phyloP scores from a whole-genome alignment of 2,113 vertebrate species.

The Caranx ignobilis region DNA sequence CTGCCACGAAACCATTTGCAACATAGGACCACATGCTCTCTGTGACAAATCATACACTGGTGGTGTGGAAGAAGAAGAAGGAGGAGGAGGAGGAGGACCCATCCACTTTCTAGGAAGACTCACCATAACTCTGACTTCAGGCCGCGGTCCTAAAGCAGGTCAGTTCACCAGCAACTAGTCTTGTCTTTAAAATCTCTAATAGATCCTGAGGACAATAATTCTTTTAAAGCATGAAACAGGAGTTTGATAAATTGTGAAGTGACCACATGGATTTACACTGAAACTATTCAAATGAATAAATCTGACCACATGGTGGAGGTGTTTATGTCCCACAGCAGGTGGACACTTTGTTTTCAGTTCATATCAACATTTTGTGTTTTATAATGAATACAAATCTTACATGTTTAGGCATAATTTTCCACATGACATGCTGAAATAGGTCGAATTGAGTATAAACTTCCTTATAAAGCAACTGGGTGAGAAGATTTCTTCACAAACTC shows the following conservation, averaged over 20 bases:
- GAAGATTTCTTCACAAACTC: too few species aligned
- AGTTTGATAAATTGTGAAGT: neutral
- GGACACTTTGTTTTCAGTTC: neutral
- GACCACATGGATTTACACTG: neutral
- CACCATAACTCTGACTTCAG: neutral
- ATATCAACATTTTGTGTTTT: neutral
- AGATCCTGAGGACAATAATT: neutral
- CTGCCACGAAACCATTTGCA: neutral
- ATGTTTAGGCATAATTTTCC: neutral
- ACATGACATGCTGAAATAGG: neutral
- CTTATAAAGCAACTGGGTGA: neutral
- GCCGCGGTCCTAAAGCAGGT: constrained; percentile 24
- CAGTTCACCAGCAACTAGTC: constrained; percentile 14
- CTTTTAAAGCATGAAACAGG: neutral
- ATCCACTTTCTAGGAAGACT: neutral
- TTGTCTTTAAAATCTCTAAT: neutral
- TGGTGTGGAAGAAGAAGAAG: neutral
- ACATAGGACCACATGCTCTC: neutral
- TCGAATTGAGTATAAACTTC: neutral
- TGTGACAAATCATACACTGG: neutral
- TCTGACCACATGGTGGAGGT: neutral
- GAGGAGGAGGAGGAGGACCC: neutral
- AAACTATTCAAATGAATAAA: neutral
- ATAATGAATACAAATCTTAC: neutral
- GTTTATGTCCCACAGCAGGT: neutral